Percentiles rank a stretch among this genome's conserved stretches.
These are phyloP conservation scores for Psittacara wagleri DNA, from an alignment of 2,113 vertebrate genomes.

Conservation along the genomic window DNA sequence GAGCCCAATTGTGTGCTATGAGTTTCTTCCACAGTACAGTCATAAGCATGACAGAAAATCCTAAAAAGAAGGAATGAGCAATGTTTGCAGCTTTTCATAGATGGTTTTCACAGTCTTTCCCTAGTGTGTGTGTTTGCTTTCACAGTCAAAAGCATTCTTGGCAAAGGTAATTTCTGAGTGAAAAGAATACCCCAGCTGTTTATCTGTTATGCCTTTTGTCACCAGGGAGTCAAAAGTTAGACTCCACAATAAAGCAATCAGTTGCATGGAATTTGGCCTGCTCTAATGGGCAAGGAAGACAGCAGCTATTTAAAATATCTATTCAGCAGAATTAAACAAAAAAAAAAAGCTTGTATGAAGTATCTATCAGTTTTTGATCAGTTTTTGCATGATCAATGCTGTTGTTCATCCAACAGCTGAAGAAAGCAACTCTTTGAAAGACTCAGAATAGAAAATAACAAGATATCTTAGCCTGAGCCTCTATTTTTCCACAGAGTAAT, in stretches of 20 bases:
- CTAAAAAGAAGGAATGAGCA: slow-evolving; percentile 4
- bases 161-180: slow-evolving; percentile 25
- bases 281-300: not conserved
- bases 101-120: slow-evolving; percentile 20
- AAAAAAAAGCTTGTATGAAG: not conserved
- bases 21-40: not conserved
- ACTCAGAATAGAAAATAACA: not conserved
- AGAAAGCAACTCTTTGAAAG: not conserved
- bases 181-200: slow-evolving; percentile 33
- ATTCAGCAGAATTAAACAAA: not conserved
- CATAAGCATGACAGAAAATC: not conserved
- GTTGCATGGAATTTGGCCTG: slow-evolving; percentile 1
- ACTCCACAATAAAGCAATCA: slow-evolving; percentile 35
- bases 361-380: not conserved
- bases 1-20: not conserved
- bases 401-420: not conserved
- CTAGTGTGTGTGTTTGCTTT: slow-evolving; percentile 26
- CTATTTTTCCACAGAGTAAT: not conserved
- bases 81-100: not conserved
- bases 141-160: slow-evolving; percentile 52
- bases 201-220: slow-evolving; percentile 36
- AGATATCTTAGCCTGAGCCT: not conserved
- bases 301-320: not conserved
- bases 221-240: slow-evolving; percentile 44
- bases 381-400: not conserved